Base-by-base conservation (phyloP, 2,113 vertebrate species). In the Stercorarius parasiticus region DNA sequence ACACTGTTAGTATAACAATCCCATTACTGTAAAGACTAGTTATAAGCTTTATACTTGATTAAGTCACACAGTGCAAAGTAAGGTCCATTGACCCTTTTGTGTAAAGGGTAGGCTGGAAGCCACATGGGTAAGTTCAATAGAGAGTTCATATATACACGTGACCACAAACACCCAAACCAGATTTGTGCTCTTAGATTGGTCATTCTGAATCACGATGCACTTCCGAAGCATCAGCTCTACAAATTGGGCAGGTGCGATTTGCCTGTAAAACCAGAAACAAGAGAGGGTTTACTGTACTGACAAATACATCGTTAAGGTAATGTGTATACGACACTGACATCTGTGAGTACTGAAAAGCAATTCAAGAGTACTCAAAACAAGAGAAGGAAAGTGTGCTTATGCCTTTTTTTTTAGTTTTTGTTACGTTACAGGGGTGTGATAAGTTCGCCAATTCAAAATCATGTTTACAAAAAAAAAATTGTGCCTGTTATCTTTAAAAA, bases 121-220 rank as follows among this genome's bases (percentile, higher is more conserved):
- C 98, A 98, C 94, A 97, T 87, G 96, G 97, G 96, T 97, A 97
- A 98, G 97, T 98, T 98, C 97, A 97, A 97, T 95, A 97, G 86
- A 98, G 58, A 98, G 97, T 98, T 96, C 96, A 64, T 97, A 98
- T 98, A 97, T 97, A 98, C 96, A 98, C 53, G 96, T 98, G 97
- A 98, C 84, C 88, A 98, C 98, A 97, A 98, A 98, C 96, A 98
- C 94, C 90, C 97, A 98, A 97, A 98, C 89, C 87, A 96, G 93
- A 97, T 88, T 97, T 98, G 97, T 98, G 98, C 97, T 97, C 96
- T 96, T 96, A 96, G 93, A 95, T 91, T 94, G 96, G 98, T 99
- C 98, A 99, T 98, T 99, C 99, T 55, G 99, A 99, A 98, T 99
- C 99, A 97, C 99, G 98, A 97, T 99, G 99, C 89, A 99, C 99